Base-by-base conservation (phyloP, 2,113 vertebrate genomes). In the Pterophyllum scalare region DNA sequence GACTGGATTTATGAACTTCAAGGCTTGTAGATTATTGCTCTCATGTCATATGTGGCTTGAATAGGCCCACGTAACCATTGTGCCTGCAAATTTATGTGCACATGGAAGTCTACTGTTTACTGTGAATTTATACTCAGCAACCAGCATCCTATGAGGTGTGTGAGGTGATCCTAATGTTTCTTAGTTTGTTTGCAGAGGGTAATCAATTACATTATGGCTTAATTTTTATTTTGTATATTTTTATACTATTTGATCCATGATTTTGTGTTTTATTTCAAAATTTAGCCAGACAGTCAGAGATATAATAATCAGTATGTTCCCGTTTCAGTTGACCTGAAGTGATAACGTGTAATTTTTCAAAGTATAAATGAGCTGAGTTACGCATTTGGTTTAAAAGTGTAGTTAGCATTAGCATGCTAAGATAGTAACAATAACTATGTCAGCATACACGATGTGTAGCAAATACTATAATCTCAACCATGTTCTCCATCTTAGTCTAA, bases 331-430 rank as follows among this genome's bases (percentile, higher is more conserved):
- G 59, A 40, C 43, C 3, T 1, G 11, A 24, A 72, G 12, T 79
- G 64, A 79, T 56, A 80, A 79, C 85, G 70, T 35, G 2, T 56
- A 80, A 58, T 54, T 40, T 88, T 60, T 82, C 38, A 74, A 49
- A 60, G 43, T 79, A 75, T 56, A 79, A 84, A 82, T 79, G 72
- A n/a, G n/a, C n/a, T n/a, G n/a, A n/a, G n/a, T n/a, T n/a, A n/a
- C n/a, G n/a, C n/a, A n/a, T n/a, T n/a, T n/a, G n/a, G 49, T 88
- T 80, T 86, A 77, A 90, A 75, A 46, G 83, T 61, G 40, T 74
- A 28, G 70, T 2, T 9, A 12, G 40, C 6, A 2, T 12, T 46
- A 14, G 43, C 43, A 15, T 46, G 12, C 14, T 46, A 46, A 46
- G 43, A 46, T 13, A 9, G 43, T 46, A 46, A 10, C 43, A 46